Evolutionary conservation across 1,140 invertebrate genomes (phyloP).

Genomic region (Heterodera schachtii): DNA sequence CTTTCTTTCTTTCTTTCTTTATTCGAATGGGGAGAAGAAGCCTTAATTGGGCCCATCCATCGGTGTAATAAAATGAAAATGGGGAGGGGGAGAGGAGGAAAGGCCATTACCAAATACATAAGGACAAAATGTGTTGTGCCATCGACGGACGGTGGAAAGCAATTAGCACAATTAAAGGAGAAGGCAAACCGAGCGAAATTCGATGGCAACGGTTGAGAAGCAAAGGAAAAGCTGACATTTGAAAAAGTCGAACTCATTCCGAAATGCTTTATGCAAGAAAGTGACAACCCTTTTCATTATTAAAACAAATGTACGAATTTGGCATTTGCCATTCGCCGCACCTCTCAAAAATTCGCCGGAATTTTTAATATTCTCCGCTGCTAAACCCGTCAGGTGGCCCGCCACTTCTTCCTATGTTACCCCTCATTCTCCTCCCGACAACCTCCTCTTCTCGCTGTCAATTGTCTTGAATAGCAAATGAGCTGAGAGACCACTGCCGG

Average conservation of each 20-base stretch:
- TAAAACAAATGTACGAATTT: too few species aligned
- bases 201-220: not conserved
- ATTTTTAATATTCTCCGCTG: not conserved
- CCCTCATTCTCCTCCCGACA: not conserved
- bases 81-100: not conserved
- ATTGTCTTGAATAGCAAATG: constrained; percentile 1
- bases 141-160: not conserved
- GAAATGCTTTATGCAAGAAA: too few species aligned
- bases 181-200: not conserved
- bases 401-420: not conserved
- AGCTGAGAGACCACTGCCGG: not conserved
- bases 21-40: not conserved
- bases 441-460: not conserved
- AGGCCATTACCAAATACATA: not conserved
- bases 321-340: not conserved
- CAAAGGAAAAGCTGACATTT: not conserved
- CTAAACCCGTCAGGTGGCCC: not conserved
- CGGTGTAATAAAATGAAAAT: constrained; percentile 1
- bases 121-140: not conserved
- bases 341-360: not conserved
- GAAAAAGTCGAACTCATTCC: too few species aligned
- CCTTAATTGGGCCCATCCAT: constrained; percentile 17
- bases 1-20: not conserved
- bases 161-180: constrained; percentile 12
- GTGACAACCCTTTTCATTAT: too few species aligned